Evolutionary conservation across 2,888 invertebrate species (phyloP).

Genomic region (Buathra laborator): DNA sequence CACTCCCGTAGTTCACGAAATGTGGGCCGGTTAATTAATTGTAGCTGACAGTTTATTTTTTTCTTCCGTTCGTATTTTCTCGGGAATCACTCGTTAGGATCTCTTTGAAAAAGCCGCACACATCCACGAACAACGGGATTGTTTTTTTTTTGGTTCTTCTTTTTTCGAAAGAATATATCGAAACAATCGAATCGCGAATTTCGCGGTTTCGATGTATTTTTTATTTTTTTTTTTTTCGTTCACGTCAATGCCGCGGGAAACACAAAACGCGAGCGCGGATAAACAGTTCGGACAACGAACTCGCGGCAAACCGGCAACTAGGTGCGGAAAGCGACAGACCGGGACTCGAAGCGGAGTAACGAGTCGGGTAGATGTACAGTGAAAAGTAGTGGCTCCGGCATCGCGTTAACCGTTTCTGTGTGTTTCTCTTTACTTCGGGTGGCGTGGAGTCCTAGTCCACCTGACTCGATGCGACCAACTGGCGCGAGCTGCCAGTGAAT

Average conservation of each 20-base stretch:
- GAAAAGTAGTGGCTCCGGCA: slow-evolving; percentile 37
- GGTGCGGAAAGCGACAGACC: slow-evolving; percentile 76
- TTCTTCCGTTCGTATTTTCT: no score
- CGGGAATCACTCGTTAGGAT: no score
- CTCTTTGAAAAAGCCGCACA: no score
- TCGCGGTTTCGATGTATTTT: no score
- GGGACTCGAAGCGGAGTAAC: slow-evolving; percentile 68
- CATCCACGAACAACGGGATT: no score
- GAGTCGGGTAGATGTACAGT: slow-evolving; percentile 23
- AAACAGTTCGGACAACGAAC: slow-evolving; percentile 81
- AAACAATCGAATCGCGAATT: no score
- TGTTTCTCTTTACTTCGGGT: slow-evolving; percentile 30
- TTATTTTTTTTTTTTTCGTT: no score
- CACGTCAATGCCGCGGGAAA: neutral
- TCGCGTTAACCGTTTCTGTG: slow-evolving; percentile 40
- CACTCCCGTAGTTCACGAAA: slow-evolving; percentile 62
- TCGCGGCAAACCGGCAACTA: slow-evolving; percentile 73
- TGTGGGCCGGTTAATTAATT: slow-evolving; percentile 64
- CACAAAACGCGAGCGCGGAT: slow-evolving; percentile 1
- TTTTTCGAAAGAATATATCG: no score
- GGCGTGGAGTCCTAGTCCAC: slow-evolving; percentile 68
- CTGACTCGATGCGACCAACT: slow-evolving; percentile 75
- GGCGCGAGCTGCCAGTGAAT: slow-evolving; percentile 72
- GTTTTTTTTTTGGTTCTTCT: no score
- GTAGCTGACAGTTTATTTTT: slow-evolving; percentile 39